Evolutionary conservation across 2,113 vertebrate species (phyloP).

Genomic region (Limanda limanda): DNA sequence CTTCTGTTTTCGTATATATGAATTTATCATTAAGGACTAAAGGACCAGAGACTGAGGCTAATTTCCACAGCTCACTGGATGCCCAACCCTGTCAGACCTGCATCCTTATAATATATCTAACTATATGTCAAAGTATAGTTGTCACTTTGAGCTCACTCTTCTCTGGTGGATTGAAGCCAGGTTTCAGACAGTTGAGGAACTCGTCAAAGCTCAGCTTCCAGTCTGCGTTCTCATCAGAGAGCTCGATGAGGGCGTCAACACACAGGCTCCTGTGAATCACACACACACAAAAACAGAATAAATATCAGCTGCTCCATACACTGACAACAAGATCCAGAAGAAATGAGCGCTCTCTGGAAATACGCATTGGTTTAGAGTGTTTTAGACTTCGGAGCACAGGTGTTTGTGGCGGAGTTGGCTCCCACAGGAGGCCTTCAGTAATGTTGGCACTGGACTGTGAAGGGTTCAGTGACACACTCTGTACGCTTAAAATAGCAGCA

Average conservation of each 20-base stretch:
- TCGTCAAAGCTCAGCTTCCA: conserved; percentile 99
- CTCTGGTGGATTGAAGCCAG: conserved; percentile 94
- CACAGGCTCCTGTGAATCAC: conserved; percentile 90
- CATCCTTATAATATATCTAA: not conserved
- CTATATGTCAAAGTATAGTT: not conserved
- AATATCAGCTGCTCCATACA: conserved; percentile 5
- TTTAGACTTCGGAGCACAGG: conserved; percentile 13
- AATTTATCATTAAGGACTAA: too few relatives aligned
- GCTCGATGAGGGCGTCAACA: conserved; percentile 96
- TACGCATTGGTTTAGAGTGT: not conserved
- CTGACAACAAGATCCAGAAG: not conserved
- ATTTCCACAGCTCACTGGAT: too few relatives aligned
- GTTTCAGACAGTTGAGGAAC: conserved; percentile 97
- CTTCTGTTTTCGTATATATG: too few relatives aligned
- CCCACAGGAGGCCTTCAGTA: conserved; percentile 38
- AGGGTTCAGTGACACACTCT: conserved; percentile 24
- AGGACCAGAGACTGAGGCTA: too few relatives aligned
- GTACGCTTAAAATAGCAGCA: conserved; percentile 57
- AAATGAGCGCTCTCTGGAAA: not conserved
- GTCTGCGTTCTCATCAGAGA: conserved; percentile 97
- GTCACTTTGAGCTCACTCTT: conserved; percentile 87
- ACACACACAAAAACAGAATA: conserved; percentile 28
- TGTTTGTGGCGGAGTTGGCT: conserved; percentile 13
- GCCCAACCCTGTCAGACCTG: not conserved
- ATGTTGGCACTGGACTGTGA: conserved; percentile 35